Percentiles rank a stretch among this genome's conserved stretches.
Evolutionary conservation across 2,888 invertebrate genomes (phyloP).

Genomic region (Amiota minor): DNA sequence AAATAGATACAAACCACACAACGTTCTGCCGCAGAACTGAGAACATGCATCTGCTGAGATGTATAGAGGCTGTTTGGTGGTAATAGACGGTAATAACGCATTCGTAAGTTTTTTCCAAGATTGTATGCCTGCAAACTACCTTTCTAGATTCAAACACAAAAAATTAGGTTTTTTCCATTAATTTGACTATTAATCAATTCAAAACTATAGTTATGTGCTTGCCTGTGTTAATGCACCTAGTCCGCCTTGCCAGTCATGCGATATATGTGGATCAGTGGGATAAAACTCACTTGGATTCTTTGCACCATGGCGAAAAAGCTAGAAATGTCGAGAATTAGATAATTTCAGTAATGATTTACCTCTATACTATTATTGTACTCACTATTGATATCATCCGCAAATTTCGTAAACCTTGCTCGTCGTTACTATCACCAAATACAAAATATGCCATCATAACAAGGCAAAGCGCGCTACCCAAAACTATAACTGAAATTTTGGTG

Average conservation of each 20-base stretch:
- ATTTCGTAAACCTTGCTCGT: conserved; percentile 68
- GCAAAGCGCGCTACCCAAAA: conserved; percentile 68
- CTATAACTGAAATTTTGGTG: conserved; percentile 70
- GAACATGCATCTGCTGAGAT: conserved; percentile 77
- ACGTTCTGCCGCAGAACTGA: conserved; percentile 87
- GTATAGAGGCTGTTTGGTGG: conserved; percentile 77
- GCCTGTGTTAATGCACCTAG: conserved; percentile 82
- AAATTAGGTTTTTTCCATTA: not conserved
- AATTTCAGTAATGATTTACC: not conserved
- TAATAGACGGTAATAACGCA: conserved; percentile 81
- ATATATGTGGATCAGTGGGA: conserved; percentile 85
- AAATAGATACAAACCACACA: conserved; percentile 74
- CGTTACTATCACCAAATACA: conserved; percentile 72
- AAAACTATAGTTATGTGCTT: conserved; percentile 29
- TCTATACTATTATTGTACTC: conserved; percentile 44
- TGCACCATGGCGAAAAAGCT: conserved; percentile 73
- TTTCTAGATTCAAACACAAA: conserved; percentile 74
- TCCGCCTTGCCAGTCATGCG: conserved; percentile 87
- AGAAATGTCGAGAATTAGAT: not conserved
- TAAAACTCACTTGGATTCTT: conserved; percentile 82
- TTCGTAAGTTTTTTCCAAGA: conserved; percentile 82
- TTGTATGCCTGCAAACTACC: conserved; percentile 85
- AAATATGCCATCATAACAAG: conserved; percentile 71
- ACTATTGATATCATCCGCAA: conserved; percentile 72
- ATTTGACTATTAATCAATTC: not conserved